A percentile compares a stretch with the other conserved stretches of the same genome.
These are phyloP conservation scores for Lacerta viridis DNA, from an alignment of 2,797 vertebrate genomes.

Conservation along the genomic window DNA sequence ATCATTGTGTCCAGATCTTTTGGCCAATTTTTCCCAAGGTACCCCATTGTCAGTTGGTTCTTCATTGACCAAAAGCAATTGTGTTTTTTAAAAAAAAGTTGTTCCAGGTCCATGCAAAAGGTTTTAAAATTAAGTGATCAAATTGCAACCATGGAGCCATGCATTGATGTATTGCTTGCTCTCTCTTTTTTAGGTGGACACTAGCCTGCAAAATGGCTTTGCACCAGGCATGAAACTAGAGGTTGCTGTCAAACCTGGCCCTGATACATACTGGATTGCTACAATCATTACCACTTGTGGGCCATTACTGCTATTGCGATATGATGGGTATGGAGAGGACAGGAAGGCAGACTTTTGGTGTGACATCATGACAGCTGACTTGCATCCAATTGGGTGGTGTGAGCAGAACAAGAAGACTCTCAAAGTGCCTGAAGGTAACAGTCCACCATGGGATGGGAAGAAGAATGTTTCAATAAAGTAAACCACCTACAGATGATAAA, in stretches of 20 bases:
- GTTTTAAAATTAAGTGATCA: not conserved
- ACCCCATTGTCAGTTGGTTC: not conserved
- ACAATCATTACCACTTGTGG: slow-evolving; percentile 96
- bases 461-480: not conserved
- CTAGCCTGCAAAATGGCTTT: slow-evolving; percentile 94
- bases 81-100: not conserved
- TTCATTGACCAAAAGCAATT: not conserved
- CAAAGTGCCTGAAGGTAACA: slow-evolving; percentile 92
- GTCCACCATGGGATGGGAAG: not conserved
- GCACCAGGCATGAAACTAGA: slow-evolving; percentile 97
- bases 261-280: slow-evolving; percentile 91
- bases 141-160: not conserved
- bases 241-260: slow-evolving; percentile 89
- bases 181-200: slow-evolving; percentile 89
- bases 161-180: not conserved
- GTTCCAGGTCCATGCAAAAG: not conserved
- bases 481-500: not conserved
- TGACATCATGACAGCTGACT: slow-evolving; percentile 93
- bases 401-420: slow-evolving; percentile 90
- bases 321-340: slow-evolving; percentile 94
- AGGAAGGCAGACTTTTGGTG: slow-evolving; percentile 97
- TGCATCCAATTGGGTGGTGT: slow-evolving; percentile 96
- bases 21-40: not conserved
- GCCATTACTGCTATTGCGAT: slow-evolving; percentile 94
- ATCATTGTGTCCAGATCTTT: not conserved